Conservation (phyloP, 2,888 invertebrate genomes). For the Himalopsyche tibetana region DNA sequence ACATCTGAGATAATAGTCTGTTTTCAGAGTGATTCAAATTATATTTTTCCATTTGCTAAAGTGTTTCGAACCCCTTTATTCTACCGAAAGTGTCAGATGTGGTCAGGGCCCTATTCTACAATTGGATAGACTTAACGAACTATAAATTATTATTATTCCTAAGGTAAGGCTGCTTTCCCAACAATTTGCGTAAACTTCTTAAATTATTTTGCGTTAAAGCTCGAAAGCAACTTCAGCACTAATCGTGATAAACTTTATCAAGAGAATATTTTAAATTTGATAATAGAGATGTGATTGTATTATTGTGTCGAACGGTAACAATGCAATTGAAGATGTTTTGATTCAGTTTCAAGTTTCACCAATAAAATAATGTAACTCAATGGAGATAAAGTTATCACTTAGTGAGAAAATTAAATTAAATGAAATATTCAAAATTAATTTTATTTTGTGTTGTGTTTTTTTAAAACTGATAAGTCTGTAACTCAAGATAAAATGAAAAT, state of each 20-base stretch:
- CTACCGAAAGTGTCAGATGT: neutral
- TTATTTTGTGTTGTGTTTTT: too few species aligned
- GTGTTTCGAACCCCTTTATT: neutral
- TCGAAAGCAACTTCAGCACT: neutral
- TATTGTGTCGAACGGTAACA: neutral
- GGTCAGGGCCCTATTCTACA: slow-evolving; percentile 16
- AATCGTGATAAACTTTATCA: neutral
- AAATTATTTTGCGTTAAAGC: neutral
- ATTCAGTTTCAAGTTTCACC: neutral
- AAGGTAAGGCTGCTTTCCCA: slow-evolving; percentile 11
- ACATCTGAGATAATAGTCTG: too few species aligned
- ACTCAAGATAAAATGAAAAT: too few species aligned
- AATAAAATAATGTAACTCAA: too few species aligned
- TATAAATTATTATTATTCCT: slow-evolving; percentile 15
- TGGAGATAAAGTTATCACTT: too few species aligned
- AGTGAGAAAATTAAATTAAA: too few species aligned
- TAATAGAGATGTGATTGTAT: neutral
- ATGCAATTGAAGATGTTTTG: slow-evolving; percentile 1
- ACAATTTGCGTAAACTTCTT: neutral
- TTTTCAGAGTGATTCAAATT: too few species aligned
- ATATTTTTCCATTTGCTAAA: too few species aligned
- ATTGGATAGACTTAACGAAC: slow-evolving; percentile 30
- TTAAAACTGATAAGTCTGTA: too few species aligned
- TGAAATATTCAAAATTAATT: too few species aligned
- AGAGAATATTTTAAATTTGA: neutral